These are phyloP conservation scores for Chaenodraco wilsoni DNA, from an alignment of 2,797 vertebrate species.

Conservation along the genomic window DNA sequence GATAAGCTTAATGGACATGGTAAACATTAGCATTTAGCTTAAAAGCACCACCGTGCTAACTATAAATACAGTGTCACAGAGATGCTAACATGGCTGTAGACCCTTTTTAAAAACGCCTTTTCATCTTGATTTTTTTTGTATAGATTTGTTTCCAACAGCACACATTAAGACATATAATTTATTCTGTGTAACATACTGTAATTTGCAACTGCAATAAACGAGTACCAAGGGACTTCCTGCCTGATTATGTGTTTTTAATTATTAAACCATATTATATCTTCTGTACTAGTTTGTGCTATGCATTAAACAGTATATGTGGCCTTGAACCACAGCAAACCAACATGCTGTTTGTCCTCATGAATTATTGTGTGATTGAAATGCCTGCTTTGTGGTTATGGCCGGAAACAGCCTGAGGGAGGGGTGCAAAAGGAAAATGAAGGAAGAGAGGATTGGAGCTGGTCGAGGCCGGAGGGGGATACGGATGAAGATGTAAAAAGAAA, in stretches of 20 bases:
- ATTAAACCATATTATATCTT: neutral
- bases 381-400: constrained; percentile 10
- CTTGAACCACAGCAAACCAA: constrained; percentile 1
- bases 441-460: neutral
- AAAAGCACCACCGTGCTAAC: no score
- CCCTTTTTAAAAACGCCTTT: no score
- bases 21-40: no score
- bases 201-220: no score
- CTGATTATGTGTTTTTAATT: neutral
- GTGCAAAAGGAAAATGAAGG: constrained; percentile 4
- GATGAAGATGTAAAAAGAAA: constrained; percentile 12
- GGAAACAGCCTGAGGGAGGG: constrained; percentile 27
- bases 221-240: neutral
- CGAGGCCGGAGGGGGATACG: neutral
- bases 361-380: constrained; percentile 32
- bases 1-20: no score
- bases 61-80: no score
- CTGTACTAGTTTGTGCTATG: neutral
- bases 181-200: no score
- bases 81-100: no score
- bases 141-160: no score
- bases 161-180: no score
- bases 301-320: neutral
- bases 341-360: neutral
- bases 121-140: no score